phyloP scores from a whole-genome alignment of 2,113 vertebrate genomes.

The Pycnonotus jocosus region DNA sequence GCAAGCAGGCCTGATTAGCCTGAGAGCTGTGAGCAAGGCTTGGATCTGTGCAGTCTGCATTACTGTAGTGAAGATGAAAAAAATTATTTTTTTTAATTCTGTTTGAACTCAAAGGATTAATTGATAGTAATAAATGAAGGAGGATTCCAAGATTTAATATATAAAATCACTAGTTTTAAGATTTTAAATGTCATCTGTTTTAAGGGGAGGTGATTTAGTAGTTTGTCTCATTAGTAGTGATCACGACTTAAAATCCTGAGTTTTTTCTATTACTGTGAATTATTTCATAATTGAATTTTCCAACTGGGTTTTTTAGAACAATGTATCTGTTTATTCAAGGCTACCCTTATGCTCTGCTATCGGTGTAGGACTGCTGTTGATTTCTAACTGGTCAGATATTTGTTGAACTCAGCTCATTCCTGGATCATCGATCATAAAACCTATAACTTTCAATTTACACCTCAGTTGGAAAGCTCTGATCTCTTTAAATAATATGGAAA shows the following conservation, averaged over 20 bases:
- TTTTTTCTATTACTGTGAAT: background rate
- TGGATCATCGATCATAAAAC: background rate
- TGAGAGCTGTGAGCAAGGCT: conserved; percentile 34
- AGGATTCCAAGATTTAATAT: background rate
- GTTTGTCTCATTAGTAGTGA: background rate
- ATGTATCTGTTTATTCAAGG: background rate
- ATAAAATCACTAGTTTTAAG: background rate
- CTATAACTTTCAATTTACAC: background rate
- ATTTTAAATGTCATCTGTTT: background rate
- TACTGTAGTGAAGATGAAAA: background rate
- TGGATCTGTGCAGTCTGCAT: conserved; percentile 10
- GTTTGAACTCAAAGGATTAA: background rate
- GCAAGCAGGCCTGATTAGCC: conserved; percentile 27
- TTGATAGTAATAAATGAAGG: background rate
- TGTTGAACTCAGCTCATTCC: background rate
- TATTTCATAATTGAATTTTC: background rate
- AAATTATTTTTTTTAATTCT: background rate
- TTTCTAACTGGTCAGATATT: background rate
- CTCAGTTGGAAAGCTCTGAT: background rate
- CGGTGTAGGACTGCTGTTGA: background rate
- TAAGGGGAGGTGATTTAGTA: background rate
- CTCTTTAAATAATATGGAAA: background rate
- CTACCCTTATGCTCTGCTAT: background rate
- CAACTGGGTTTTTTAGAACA: background rate
- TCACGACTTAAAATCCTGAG: background rate